Conservation (phyloP, 1,140 invertebrate species). For the Heliconius hewitsoni region DNA sequence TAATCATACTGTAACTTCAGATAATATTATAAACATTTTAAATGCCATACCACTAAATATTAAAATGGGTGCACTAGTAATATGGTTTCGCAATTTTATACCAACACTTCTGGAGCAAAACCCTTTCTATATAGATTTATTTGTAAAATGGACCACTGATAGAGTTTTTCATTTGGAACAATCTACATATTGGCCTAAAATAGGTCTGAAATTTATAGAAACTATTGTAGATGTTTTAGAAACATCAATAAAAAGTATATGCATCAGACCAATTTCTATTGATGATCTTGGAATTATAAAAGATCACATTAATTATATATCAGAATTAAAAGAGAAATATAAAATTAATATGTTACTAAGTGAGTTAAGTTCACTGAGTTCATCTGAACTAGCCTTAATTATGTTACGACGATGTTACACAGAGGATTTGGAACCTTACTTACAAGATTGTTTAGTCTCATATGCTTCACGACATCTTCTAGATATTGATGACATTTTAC, state of each 20-base stretch:
- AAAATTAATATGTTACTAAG: conserved; percentile 72
- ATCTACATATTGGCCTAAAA: conserved; percentile 75
- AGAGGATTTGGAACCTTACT: conserved; percentile 68
- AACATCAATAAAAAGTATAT: conserved; percentile 64
- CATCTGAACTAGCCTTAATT: conserved; percentile 67
- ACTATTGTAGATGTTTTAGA: conserved; percentile 64
- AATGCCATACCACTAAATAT: conserved; percentile 66
- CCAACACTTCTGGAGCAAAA: conserved; percentile 67
- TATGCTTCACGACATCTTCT: conserved; percentile 65
- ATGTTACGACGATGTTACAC: conserved; percentile 74
- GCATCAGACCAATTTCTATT: conserved; percentile 66
- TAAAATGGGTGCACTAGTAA: conserved; percentile 68
- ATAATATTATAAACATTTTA: conserved; percentile 60
- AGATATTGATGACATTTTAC: conserved; percentile 67
- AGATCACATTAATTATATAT: conserved; percentile 66
- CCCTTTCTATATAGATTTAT: conserved; percentile 70
- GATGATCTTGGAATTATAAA: conserved; percentile 69
- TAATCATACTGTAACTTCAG: conserved; percentile 45
- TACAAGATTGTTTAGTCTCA: conserved; percentile 61
- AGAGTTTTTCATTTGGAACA: conserved; percentile 71
- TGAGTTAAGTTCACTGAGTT: conserved; percentile 66
- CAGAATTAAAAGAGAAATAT: conserved; percentile 73
- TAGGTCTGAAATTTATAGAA: conserved; percentile 71
- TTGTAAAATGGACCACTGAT: conserved; percentile 72
- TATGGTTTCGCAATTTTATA: conserved; percentile 70